Evolutionary conservation across 1,140 invertebrate genomes (phyloP).

Genomic region (Zaprionus lachaisei): DNA sequence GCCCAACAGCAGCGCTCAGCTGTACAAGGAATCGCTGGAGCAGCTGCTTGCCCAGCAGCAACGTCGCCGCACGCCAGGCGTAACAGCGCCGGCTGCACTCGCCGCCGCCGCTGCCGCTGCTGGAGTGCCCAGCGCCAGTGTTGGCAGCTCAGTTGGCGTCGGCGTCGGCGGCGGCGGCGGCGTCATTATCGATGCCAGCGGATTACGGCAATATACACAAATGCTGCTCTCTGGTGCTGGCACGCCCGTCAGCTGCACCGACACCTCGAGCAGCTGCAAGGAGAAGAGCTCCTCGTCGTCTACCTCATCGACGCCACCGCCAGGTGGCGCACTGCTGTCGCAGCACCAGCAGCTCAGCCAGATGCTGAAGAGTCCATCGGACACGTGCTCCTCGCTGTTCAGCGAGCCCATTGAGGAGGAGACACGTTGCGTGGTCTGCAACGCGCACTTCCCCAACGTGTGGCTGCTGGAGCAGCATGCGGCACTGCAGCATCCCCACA

Average conservation of each 20-base stretch:
- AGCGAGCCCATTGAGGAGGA: slow-evolving; percentile 84
- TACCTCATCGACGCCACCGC: slow-evolving; percentile 82
- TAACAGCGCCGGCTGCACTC: slow-evolving; percentile 19
- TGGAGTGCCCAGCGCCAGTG: neutral
- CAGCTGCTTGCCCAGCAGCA: slow-evolving; percentile 68
- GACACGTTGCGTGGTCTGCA: slow-evolving; percentile 89
- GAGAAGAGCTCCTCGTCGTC: slow-evolving; percentile 84
- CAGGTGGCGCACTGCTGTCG: slow-evolving; percentile 57
- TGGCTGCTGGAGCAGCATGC: slow-evolving; percentile 93
- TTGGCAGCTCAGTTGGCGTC: neutral
- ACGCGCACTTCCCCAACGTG: slow-evolving; percentile 92
- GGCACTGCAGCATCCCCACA: slow-evolving; percentile 89
- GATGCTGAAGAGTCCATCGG: slow-evolving; percentile 80
- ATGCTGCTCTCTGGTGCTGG: slow-evolving; percentile 61
- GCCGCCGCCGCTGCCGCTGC: neutral
- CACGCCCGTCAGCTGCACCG: slow-evolving; percentile 56
- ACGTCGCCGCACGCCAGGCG: slow-evolving; percentile 47
- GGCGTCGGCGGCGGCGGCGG: slow-evolving; percentile 11
- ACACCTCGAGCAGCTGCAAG: slow-evolving; percentile 74
- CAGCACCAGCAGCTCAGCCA: slow-evolving; percentile 76
- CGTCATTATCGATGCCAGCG: slow-evolving; percentile 65
- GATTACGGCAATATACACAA: slow-evolving; percentile 73
- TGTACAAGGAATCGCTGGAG: slow-evolving; percentile 80
- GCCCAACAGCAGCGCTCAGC: slow-evolving; percentile 58
- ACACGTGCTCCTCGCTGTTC: slow-evolving; percentile 80